Percentiles rank a stretch among this genome's conserved stretches.
phyloP scores from a whole-genome alignment of 2,113 vertebrate genomes.

The Cyphomyrus discorhynchus region DNA sequence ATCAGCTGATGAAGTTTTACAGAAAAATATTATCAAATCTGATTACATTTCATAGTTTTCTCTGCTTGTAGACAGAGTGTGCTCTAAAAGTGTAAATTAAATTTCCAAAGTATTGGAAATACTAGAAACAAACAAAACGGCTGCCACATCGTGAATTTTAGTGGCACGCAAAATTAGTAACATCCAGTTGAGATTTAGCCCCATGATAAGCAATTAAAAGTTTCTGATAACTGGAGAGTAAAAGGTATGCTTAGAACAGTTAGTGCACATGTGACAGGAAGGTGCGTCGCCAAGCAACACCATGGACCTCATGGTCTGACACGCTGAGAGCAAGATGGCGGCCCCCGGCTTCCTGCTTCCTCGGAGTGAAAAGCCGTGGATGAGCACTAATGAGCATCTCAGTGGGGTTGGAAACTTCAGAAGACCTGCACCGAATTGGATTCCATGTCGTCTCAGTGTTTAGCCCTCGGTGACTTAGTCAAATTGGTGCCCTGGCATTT shows the following conservation, averaged over 20 bases:
- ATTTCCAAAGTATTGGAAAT: background rate
- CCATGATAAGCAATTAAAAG: background rate
- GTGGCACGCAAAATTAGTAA: background rate
- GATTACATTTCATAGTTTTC: background rate
- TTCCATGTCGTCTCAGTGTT: background rate
- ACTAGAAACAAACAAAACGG: background rate
- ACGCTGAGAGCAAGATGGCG: background rate
- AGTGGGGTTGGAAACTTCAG: background rate
- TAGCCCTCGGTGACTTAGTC: background rate
- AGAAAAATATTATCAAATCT: background rate
- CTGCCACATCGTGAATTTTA: background rate
- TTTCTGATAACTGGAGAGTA: background rate
- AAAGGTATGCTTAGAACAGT: background rate
- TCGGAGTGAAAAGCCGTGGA: background rate
- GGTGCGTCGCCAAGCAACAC: background rate
- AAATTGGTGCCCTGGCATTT: background rate
- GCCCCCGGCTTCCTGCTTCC: background rate
- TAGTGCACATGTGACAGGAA: background rate
- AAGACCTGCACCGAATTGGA: background rate
- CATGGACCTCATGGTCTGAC: too few species aligned
- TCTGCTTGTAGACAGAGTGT: background rate
- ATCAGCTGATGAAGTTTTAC: background rate
- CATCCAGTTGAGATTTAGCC: background rate
- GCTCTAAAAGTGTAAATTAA: background rate
- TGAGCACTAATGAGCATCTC: background rate